Base-by-base conservation (phyloP, 2,797 vertebrate genomes). In the Xiphorhynchus erythropygius region DNA sequence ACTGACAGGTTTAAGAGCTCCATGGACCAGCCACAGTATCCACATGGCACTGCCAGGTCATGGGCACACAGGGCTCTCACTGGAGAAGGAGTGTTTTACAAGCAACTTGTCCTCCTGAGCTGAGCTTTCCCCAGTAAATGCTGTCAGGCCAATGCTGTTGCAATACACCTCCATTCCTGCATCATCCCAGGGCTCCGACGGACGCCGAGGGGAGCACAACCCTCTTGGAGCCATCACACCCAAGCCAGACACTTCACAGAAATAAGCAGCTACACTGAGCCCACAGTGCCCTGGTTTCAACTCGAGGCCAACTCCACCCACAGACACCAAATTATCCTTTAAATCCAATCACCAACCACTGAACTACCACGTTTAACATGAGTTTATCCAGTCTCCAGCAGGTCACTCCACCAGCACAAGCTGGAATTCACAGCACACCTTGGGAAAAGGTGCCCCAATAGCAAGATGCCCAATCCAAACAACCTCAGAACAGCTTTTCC, bases 321-420 rank as follows among this genome's bases (percentile, higher is more conserved):
- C 0, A 57, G 50, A 52, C 6, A 18, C 21, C 13, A 33, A 49
- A 35, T 21, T 21, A 82, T 11, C 42, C 65, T 55, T 55, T 35
- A 30, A 74, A 62, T 21, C 32, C 13, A 1, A 5, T 37, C 17
- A 68, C 24, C 33, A 90, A 7, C 4, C 23, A 25, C 52, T 19
- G 4, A 74, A 41, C 37, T 24, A 16, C 6, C 8, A 16, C 6
- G 2, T 25, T 79, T 39, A 28, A 24, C 2, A 0, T 4, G 1
- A 57, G 21, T 9, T 41, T 9, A 37, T 13, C 49, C 18, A 1
- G 0, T 14, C 49, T 77, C 44, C 35, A 30, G 10, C 12, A 67
- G 18, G 25, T 11, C 2, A 2, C 10, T 33, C 33, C 53, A 67
- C 5, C 27, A 59, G 23, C 37, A 59, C 9, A 89, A 37, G n/a